A percentile compares a stretch with the other conserved stretches of the same genome.
These are phyloP conservation scores for Crotophaga sulcirostris DNA, from an alignment of 2,113 vertebrate genomes.

Conservation along the genomic window DNA sequence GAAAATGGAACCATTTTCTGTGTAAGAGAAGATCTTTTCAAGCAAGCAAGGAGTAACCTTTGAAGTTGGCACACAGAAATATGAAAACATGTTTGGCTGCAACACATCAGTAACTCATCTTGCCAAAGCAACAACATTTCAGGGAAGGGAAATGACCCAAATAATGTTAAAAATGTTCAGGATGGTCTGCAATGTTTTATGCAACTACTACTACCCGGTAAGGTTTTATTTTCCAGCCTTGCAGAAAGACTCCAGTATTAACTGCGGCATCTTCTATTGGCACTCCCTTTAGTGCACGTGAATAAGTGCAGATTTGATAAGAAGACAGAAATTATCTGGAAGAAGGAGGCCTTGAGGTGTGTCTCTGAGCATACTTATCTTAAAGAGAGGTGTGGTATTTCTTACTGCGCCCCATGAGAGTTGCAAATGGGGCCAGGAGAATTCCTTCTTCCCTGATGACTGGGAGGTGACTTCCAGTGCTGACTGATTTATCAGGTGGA, in stretches of 20 bases:
- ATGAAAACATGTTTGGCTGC: not conserved
- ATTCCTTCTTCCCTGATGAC: not conserved
- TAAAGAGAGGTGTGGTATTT: not conserved
- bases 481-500: not conserved
- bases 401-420: not conserved
- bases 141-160: not conserved
- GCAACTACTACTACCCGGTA: not conserved
- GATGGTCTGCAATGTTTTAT: not conserved
- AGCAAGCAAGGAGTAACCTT: not conserved
- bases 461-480: not conserved
- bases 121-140: not conserved
- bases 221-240: not conserved
- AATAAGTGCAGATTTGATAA: not conserved
- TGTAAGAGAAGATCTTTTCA: not conserved
- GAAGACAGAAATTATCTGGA: not conserved
- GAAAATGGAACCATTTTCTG: not conserved
- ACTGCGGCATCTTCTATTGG: not conserved
- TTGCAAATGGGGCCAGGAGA: not conserved
- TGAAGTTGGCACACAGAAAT: not conserved
- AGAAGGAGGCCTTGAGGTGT: not conserved
- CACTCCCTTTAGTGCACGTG: fast-evolving
- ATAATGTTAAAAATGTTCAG: not conserved
- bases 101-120: not conserved
- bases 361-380: not conserved
- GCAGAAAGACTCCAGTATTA: not conserved